Conservation (phyloP, 2,888 invertebrate genomes). For the Mesoligia furuncula region DNA sequence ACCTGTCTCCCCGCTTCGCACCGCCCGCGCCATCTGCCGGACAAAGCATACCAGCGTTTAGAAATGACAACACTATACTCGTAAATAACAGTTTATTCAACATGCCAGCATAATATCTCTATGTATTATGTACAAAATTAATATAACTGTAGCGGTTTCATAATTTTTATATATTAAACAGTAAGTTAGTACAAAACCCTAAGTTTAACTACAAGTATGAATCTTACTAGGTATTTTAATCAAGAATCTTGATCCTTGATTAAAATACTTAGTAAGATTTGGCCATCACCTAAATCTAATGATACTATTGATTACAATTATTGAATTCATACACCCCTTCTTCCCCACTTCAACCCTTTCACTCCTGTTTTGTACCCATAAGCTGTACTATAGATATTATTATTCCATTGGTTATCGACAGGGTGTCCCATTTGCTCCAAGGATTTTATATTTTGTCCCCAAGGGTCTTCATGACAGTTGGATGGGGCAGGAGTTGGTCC, state of each 20-base stretch:
- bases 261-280: slow-evolving; percentile 9
- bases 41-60: slow-evolving; percentile 68
- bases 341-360: slow-evolving; percentile 60
- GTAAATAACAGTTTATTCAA: slow-evolving; percentile 58
- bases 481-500: slow-evolving; percentile 18
- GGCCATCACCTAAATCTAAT: slow-evolving; percentile 29
- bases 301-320: slow-evolving; percentile 21
- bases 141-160: slow-evolving; percentile 28
- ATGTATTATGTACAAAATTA: slow-evolving; percentile 45
- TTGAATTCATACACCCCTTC: slow-evolving; percentile 47
- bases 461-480: slow-evolving; percentile 43
- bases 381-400: slow-evolving; percentile 47
- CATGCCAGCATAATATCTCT: slow-evolving; percentile 54
- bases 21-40: slow-evolving; percentile 76
- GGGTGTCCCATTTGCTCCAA: slow-evolving; percentile 45
- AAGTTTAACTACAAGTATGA: slow-evolving; percentile 24
- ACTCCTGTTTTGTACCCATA: slow-evolving; percentile 48
- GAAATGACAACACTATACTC: slow-evolving; percentile 58
- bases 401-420: slow-evolving; percentile 57
- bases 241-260: slow-evolving; percentile 7
- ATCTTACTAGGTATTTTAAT: too few species aligned
- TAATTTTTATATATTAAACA: slow-evolving; percentile 35
- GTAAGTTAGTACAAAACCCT: slow-evolving; percentile 32
- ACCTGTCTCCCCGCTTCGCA: slow-evolving; percentile 82
- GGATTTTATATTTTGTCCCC: slow-evolving; percentile 46